phyloP scores from a whole-genome alignment of 2,113 vertebrate species.

The Eudyptes chrysolophus region DNA sequence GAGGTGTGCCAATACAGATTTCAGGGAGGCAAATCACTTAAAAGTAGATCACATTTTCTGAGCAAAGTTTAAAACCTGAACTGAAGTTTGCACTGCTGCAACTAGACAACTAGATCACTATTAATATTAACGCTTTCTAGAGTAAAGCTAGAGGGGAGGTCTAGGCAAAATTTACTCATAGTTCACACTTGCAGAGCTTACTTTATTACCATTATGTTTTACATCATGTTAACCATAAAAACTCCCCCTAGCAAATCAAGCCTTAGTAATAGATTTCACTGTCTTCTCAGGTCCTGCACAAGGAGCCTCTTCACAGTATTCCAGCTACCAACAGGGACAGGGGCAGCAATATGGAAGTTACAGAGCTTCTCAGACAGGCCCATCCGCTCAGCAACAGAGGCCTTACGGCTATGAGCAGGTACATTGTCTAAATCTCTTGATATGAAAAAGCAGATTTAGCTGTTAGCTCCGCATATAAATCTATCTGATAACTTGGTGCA shows the following conservation, averaged over 20 bases:
- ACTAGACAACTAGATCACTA: not conserved
- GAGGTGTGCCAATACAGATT: not conserved
- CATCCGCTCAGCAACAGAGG: constrained; percentile 87
- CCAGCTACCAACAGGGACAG: constrained; percentile 92
- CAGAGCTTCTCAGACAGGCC: constrained; percentile 85
- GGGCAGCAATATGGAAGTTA: constrained; percentile 91
- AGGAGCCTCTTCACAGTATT: constrained; percentile 88
- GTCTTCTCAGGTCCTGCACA: constrained; percentile 80
- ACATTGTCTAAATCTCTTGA: not conserved
- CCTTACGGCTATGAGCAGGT: constrained; percentile 94
- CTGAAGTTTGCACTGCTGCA: not conserved
- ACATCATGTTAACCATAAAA: not conserved
- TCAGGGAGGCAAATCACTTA: not conserved
- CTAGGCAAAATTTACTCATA: not conserved
- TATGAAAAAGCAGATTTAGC: not conserved
- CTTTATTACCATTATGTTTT: not conserved
- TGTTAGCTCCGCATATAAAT: not conserved
- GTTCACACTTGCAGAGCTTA: not conserved
- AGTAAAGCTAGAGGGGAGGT: not conserved
- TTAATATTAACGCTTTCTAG: not conserved
- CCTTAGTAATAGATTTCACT: not conserved
- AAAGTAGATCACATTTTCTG: not conserved
- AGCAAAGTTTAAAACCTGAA: not conserved
- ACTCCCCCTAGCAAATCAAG: not conserved
- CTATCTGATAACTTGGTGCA: not conserved